Percentiles rank a stretch among this genome's conserved stretches.
Conservation (phyloP, 2,797 vertebrate species). For the Percopsis omiscomaycus region DNA sequence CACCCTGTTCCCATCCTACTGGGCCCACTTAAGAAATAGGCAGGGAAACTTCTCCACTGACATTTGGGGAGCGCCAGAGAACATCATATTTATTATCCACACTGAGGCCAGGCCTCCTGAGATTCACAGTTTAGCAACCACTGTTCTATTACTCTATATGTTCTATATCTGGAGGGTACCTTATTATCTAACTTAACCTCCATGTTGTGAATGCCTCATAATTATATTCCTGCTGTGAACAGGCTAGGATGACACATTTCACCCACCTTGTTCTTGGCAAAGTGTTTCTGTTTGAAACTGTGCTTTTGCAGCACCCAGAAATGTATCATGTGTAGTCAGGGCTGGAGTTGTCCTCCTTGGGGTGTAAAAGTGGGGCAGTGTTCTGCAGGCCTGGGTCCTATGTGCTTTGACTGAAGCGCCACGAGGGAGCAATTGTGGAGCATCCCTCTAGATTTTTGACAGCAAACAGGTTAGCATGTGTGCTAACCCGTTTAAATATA, state of each 20-base stretch:
- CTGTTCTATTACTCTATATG: not conserved
- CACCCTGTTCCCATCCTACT: slow-evolving; percentile 30
- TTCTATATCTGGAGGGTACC: too few species aligned
- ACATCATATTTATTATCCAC: not conserved
- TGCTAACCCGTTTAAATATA: not conserved
- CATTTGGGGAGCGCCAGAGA: slow-evolving; percentile 8
- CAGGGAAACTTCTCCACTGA: slow-evolving; percentile 19
- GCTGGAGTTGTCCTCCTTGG: slow-evolving; percentile 8
- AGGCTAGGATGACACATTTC: not conserved
- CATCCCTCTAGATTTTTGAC: not conserved
- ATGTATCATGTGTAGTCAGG: slow-evolving; percentile 7
- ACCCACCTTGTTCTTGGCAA: not conserved
- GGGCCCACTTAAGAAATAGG: not conserved
- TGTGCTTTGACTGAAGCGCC: not conserved
- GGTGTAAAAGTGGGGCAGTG: not conserved
- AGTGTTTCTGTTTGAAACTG: slow-evolving; percentile 1
- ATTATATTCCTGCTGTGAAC: not conserved
- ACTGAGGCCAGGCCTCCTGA: slow-evolving; percentile 16
- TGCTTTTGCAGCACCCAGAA: slow-evolving; percentile 1
- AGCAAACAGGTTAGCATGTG: not conserved
- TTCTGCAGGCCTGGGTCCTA: not conserved
- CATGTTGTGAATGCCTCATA: too few species aligned
- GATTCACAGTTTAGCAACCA: slow-evolving; percentile 26
- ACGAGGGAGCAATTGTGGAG: not conserved
- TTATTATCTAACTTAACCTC: too few species aligned